Conservation (phyloP, 2,888 invertebrate species). For the Drosophila meridionalis region DNA sequence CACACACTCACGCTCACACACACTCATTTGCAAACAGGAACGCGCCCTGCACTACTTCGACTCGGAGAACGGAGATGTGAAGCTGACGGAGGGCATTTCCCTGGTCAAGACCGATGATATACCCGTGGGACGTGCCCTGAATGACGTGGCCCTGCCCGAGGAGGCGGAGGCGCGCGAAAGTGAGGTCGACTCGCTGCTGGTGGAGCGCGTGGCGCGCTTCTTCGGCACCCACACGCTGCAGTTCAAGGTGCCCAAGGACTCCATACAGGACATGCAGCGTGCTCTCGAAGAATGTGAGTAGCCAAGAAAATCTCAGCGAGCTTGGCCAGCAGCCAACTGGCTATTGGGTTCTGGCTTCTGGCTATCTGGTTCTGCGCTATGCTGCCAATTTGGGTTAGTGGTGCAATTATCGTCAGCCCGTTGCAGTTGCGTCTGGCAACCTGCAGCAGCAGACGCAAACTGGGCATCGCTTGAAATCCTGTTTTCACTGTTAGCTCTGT, state of each 20-base stretch:
- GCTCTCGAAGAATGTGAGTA: conserved; percentile 93
- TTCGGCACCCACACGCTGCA: conserved; percentile 92
- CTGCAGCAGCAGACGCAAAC: conserved; percentile 17
- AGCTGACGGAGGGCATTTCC: conserved; percentile 88
- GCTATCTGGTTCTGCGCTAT: conserved; percentile 61
- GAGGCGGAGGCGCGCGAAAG: conserved; percentile 90
- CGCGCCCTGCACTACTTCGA: conserved; percentile 90
- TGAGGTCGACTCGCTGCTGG: conserved; percentile 89
- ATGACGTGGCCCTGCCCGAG: conserved; percentile 89
- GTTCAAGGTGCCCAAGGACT: conserved; percentile 91
- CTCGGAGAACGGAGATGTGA: conserved; percentile 87
- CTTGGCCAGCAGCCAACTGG: too few relatives aligned
- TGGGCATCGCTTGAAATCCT: conserved; percentile 67
- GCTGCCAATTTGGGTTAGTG: conserved; percentile 75
- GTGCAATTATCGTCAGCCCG: conserved; percentile 60
- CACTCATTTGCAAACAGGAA: conserved; percentile 86
- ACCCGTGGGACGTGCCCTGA: conserved; percentile 87
- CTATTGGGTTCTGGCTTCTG: conserved; percentile 11
- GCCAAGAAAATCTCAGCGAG: not conserved
- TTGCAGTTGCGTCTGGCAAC: conserved; percentile 8
- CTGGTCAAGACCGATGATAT: conserved; percentile 87
- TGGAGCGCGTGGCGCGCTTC: conserved; percentile 91
- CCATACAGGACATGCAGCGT: conserved; percentile 90
- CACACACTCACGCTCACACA: not conserved
- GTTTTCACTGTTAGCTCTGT: conserved; percentile 81